Conservation (phyloP, 1,140 invertebrate genomes). For the Ridgeia piscesae region DNA sequence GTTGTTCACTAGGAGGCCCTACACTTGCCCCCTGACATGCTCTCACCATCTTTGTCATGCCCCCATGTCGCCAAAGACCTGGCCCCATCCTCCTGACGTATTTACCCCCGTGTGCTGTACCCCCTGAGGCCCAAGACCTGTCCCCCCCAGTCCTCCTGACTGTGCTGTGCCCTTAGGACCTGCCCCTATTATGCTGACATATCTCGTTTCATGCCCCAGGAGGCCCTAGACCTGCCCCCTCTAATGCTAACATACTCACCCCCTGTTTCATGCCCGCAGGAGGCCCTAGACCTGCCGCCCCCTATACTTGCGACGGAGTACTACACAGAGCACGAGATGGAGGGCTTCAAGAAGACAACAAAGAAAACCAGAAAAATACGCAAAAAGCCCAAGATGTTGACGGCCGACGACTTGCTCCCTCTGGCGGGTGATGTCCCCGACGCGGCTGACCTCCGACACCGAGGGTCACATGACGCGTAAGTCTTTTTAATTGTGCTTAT, state of each 20-base stretch:
- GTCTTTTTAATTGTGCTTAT: not conserved
- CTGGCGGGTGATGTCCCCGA: constrained; percentile 40
- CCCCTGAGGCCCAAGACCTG: constrained; percentile 61
- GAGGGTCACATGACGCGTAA: not conserved
- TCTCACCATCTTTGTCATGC: not conserved
- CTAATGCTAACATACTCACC: no score
- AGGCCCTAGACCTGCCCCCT: no score
- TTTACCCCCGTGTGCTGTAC: not conserved
- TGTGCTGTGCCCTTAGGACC: no score
- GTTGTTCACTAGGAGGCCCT: not conserved
- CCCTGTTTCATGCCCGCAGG: constrained; percentile 28
- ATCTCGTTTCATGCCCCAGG: no score
- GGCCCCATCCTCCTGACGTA: no score
- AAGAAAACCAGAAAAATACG: constrained; percentile 73
- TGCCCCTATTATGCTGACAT: no score
- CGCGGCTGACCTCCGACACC: not conserved
- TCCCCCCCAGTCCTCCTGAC: no score
- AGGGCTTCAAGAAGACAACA: constrained; percentile 91
- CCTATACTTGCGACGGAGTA: constrained; percentile 84
- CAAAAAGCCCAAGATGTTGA: constrained; percentile 59
- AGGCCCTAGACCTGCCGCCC: constrained; percentile 65
- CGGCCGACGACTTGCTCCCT: constrained; percentile 64
- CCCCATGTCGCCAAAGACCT: no score
- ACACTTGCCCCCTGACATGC: not conserved
- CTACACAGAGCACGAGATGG: constrained; percentile 79